Evolutionary conservation across 2,113 vertebrate species (phyloP), one percentile per base, ranked within the genome.

Genomic region (Percopsis transmontana): DNA sequence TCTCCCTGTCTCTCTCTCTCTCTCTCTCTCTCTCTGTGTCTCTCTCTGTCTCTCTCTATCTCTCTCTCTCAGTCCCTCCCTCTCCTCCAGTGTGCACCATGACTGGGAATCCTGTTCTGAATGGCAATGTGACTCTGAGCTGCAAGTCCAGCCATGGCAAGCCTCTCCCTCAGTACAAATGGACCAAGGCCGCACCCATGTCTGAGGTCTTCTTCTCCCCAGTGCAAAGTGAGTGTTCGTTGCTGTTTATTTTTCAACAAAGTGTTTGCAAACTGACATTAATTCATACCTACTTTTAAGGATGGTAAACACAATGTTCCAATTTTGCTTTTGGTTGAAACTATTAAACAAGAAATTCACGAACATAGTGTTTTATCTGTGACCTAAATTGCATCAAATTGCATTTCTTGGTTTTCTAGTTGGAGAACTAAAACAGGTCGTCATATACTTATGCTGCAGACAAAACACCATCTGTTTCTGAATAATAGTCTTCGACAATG

Each of bases 141-240:
- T 98, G 96, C 67, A 73, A 82, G 61, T 96, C 96, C n/a, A 66
- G 66, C 12, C 82, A 91, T 21, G 96, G 96, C 50, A 96, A 97
- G 51, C 96, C 96, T 0, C 12, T 47, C 0, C 95, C 95, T 27
- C 44, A 23, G 0, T 98, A 98, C 87, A 92, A 90, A 58, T 98
- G 96, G 96, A 91, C 90, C 77, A 92, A 92, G 62, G 83, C 79
- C 0, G 72, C 90, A 0, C 94, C 95, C 15, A 41, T 63, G 9
- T 38, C 70, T 0, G 88, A 95, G 72, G 74, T 95, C 71, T 97
- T 93, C 91, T 95, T 93, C 74, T 86, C 93, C 1, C 94, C 95
- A 0, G 80, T 89, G 80, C 90, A 89, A 70, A 95, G 94, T 98
- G 89, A 90, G 91, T 85, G 18, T 23, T 58, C 52, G 10, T 38